Conservation (phyloP, 1,140 invertebrate genomes). For the Rhizoglyphus robini region DNA sequence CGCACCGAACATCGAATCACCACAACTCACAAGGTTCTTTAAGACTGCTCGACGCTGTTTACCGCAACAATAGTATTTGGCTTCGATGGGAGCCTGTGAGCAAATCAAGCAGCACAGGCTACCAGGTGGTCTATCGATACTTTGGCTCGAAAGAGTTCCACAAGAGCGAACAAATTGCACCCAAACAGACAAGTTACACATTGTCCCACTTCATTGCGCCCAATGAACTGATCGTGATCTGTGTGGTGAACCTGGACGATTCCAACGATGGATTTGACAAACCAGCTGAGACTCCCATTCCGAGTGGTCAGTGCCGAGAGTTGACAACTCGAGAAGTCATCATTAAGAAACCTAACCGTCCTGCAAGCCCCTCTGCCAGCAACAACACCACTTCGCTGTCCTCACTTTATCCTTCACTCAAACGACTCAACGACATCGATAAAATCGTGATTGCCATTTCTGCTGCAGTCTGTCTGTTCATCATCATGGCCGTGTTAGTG, state of each 20-base stretch:
- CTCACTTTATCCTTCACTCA: background rate
- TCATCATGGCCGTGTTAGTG: slow-evolving; percentile 64
- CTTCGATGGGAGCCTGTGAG: slow-evolving; percentile 80
- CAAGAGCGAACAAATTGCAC: slow-evolving; percentile 67
- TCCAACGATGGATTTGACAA: slow-evolving; percentile 44
- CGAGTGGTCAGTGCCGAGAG: slow-evolving; percentile 70
- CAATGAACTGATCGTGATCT: slow-evolving; percentile 79
- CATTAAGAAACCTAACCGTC: slow-evolving; percentile 30
- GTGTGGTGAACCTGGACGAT: slow-evolving; percentile 62
- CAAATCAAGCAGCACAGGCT: slow-evolving; percentile 59
- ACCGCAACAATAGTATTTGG: slow-evolving; percentile 48
- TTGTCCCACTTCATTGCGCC: slow-evolving; percentile 73
- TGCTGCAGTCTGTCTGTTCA: slow-evolving; percentile 77
- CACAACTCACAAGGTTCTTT: slow-evolving; percentile 34
- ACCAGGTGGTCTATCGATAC: slow-evolving; percentile 70
- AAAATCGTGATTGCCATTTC: slow-evolving; percentile 84
- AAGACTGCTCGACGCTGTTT: slow-evolving; percentile 52
- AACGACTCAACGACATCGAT: slow-evolving; percentile 59
- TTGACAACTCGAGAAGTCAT: slow-evolving; percentile 52
- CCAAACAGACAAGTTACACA: slow-evolving; percentile 73
- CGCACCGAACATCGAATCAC: background rate
- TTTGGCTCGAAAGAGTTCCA: slow-evolving; percentile 81
- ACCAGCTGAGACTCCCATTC: slow-evolving; percentile 54
- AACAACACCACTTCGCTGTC: background rate
- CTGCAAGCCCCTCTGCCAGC: slow-evolving; percentile 40